Conservation (phyloP, 2,888 invertebrate genomes). For the Synergus itoensis region DNA sequence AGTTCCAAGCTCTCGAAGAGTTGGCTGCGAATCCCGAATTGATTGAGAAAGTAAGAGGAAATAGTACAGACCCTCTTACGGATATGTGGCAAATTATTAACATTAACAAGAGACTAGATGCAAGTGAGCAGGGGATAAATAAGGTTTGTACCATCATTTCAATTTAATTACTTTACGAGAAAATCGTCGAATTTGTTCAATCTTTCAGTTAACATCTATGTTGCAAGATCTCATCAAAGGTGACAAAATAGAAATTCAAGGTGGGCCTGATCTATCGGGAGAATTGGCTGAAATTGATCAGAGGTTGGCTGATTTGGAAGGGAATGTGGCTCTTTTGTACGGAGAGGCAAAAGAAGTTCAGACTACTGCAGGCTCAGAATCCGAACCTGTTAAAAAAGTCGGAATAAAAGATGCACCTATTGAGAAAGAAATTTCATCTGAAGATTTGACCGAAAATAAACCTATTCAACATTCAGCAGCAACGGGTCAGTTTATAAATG, state of each 20-base stretch:
- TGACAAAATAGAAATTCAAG: slow-evolving; percentile 44
- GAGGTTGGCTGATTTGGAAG: slow-evolving; percentile 59
- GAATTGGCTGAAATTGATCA: slow-evolving; percentile 78
- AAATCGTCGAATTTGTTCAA: neutral
- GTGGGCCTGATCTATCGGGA: slow-evolving; percentile 60
- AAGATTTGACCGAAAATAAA: neutral
- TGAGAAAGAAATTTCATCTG: slow-evolving; percentile 37
- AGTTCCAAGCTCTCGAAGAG: slow-evolving; percentile 75
- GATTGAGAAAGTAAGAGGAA: slow-evolving; percentile 74
- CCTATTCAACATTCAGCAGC: neutral
- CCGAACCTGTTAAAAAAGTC: slow-evolving; percentile 7
- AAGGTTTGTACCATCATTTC: slow-evolving; percentile 72
- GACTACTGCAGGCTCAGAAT: neutral
- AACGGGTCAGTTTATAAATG: neutral
- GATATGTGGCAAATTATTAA: slow-evolving; percentile 85
- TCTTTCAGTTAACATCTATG: slow-evolving; percentile 60
- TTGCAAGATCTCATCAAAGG: slow-evolving; percentile 65
- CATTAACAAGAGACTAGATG: slow-evolving; percentile 83
- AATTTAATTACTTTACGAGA: neutral
- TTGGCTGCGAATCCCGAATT: slow-evolving; percentile 77
- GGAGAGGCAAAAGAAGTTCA: slow-evolving; percentile 41
- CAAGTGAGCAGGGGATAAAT: slow-evolving; percentile 81
- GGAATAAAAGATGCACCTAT: neutral
- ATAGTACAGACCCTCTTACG: slow-evolving; percentile 76
- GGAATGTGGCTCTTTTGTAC: slow-evolving; percentile 47